Evolutionary conservation across 1,140 invertebrate species (phyloP), one percentile per base, ranked within the genome.

Genomic region (Drosophila athabasca): DNA sequence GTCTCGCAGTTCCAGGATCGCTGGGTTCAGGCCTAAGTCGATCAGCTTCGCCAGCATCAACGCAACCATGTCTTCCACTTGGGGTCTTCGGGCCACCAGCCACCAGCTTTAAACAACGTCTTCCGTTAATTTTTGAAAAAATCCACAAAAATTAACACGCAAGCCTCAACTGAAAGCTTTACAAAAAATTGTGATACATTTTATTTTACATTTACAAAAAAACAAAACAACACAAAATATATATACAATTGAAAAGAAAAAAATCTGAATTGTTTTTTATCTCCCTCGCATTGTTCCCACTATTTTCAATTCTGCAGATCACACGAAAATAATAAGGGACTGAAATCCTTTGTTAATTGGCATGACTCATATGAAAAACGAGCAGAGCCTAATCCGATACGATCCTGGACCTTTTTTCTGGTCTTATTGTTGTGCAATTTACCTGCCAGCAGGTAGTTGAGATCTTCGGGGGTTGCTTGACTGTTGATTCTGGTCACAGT

Each of bases 21-120:
- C 71, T 93, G 93, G 93, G 93, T 92, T 9, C 93, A 93, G 90
- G 93, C 90, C 49, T 91, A 90, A 76, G 7, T 52, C 5, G 19
- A 54, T n/a, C 60, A 53, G 7, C 58, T n/a, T n/a, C 3, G 7
- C 26, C 13, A 7, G 1, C 43, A 26, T 13, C 17, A 22, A 24
- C 13, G 59, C 61, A 85, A 85, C 73, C 15, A 62, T 46, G 82
- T 85, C 82, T 85, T 85, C 82, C 82, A 83, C 9, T 26, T 68
- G 74, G 64, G 31, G 66, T 52, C 77, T 75, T 39, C 11, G 11
- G 35, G 35, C 35, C 9, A 31, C 35, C 31, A 31, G 29, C 29
- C 29, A 31, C 73, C 68, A 78, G 74, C 69, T 70, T 84, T 73
- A 70, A 70, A 50, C 45, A 4, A 78, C 69, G 87, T 76, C 87